phyloP scores from a whole-genome alignment of 2,113 vertebrate species.

The Peromyscus leucopus region DNA sequence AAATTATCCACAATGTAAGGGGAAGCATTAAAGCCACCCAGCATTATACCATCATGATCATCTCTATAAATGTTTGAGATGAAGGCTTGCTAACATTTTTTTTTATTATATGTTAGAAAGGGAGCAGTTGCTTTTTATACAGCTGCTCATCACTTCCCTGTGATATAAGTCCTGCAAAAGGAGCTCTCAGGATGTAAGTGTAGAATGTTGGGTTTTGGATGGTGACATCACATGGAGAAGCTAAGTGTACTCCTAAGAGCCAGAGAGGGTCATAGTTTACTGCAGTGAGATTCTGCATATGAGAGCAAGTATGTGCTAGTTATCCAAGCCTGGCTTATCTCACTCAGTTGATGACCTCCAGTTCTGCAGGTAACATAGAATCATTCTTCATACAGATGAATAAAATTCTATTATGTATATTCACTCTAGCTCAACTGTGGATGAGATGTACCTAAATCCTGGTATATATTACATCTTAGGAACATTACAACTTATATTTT shows the following conservation, averaged over 20 bases:
- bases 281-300: not conserved
- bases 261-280: not conserved
- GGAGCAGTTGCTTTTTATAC: not conserved
- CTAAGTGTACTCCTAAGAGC: not conserved
- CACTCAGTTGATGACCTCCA: not conserved
- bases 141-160: not conserved
- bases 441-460: not conserved
- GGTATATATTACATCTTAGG: not conserved
- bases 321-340: not conserved
- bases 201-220: not conserved
- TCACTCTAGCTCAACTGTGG: not conserved
- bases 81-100: not conserved
- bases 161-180: not conserved
- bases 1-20: conserved; percentile 3
- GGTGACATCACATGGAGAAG: not conserved
- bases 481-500: not conserved
- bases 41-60: not conserved
- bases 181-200: not conserved
- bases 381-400: not conserved
- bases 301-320: not conserved
- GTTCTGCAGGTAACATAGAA: not conserved
- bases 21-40: not conserved
- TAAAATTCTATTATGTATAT: not conserved
- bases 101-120: not conserved
- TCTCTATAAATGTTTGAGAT: not conserved